Percentiles rank a stretch among this genome's conserved stretches.
These are phyloP conservation scores for Odocoileus hemionus DNA, from an alignment of 2,113 vertebrate species.

Conservation along the genomic window DNA sequence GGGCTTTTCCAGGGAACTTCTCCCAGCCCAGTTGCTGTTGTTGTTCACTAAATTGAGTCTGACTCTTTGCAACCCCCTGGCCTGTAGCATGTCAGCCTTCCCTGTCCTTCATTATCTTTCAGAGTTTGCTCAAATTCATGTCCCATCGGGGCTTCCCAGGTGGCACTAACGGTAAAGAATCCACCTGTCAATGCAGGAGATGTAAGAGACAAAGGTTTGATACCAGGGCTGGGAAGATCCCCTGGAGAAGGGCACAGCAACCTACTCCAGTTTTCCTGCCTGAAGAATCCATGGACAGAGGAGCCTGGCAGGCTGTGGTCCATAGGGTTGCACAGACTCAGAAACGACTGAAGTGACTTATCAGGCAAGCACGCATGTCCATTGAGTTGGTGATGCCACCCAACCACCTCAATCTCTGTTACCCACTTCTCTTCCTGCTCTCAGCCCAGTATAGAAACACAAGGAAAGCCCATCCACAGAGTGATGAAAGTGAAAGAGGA, in stretches of 20 bases:
- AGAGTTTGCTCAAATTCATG: neutral
- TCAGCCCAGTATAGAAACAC: neutral
- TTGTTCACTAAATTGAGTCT: neutral
- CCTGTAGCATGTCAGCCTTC: neutral
- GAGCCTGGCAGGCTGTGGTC: neutral
- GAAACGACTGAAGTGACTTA: neutral
- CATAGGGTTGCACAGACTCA: neutral
- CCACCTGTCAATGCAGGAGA: neutral
- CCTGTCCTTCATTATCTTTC: neutral
- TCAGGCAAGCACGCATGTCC: neutral
- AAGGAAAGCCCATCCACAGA: neutral
- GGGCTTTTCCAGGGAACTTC: neutral
- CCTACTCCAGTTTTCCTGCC: neutral
- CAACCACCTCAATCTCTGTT: neutral
- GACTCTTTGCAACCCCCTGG: neutral
- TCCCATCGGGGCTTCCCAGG: neutral
- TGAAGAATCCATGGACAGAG: neutral
- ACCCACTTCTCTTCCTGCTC: neutral
- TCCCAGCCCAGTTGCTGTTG: neutral
- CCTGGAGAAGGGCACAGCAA: neutral
- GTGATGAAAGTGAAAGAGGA: neutral
- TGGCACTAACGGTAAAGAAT: neutral
- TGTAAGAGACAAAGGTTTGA: neutral
- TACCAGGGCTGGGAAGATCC: neutral
- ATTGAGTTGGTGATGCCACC: neutral